These are phyloP conservation scores for Atta colombica DNA, from an alignment of 1,140 invertebrate genomes.

Conservation along the genomic window DNA sequence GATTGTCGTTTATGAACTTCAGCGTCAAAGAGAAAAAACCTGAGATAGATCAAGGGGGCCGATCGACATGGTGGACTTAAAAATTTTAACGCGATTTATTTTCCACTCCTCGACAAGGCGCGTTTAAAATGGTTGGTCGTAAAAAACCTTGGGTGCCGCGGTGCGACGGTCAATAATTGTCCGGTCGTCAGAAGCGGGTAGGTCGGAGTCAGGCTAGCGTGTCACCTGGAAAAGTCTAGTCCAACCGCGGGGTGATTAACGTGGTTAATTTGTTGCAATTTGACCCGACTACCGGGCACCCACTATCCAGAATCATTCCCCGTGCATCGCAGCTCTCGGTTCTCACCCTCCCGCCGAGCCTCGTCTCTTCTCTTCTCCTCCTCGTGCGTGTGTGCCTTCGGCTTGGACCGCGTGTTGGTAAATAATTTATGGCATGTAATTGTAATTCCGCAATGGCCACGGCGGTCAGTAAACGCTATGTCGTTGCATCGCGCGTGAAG, in stretches of 20 bases:
- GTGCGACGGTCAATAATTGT: conserved; percentile 61
- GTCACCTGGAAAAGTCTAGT: conserved; percentile 70
- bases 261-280: conserved; percentile 79
- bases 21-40: background rate
- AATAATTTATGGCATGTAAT: conserved; percentile 73
- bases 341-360: background rate
- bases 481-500: conserved; percentile 26
- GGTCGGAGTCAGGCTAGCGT: background rate
- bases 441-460: conserved; percentile 64
- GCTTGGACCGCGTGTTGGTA: conserved; percentile 61
- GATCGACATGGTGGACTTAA: conserved; percentile 40
- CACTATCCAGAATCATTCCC: conserved; percentile 57
- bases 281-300: conserved; percentile 64
- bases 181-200: conserved; percentile 24
- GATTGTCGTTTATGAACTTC: background rate
- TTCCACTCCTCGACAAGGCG: background rate
- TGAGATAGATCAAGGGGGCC: background rate
- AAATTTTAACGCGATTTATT: conserved; percentile 52
- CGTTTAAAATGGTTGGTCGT: conserved; percentile 43
- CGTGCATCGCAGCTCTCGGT: background rate
- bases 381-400: background rate
- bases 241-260: conserved; percentile 72
- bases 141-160: conserved; percentile 56
- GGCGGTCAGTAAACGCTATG: conserved; percentile 25
- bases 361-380: background rate